phyloP scores from a whole-genome alignment of 2,113 vertebrate genomes.

The Chaetodon auriga region DNA sequence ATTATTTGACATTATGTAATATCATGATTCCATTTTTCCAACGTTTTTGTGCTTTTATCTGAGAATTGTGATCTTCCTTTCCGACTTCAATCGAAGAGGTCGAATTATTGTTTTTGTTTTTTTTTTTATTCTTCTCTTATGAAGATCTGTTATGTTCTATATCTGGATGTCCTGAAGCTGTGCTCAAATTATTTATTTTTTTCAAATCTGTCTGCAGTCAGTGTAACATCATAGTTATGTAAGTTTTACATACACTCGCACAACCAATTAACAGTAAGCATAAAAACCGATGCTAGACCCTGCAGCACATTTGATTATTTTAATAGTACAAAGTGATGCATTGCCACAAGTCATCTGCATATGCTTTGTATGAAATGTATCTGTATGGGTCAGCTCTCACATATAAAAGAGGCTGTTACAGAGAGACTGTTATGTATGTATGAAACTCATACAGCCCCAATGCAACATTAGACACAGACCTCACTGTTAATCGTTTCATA shows the following conservation, averaged over 20 bases:
- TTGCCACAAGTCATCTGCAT: too few species aligned
- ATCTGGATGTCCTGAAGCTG: not conserved
- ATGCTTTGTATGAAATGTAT: not conserved
- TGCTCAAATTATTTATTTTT: not conserved
- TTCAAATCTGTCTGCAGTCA: not conserved
- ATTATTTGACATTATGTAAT: conserved; percentile 33
- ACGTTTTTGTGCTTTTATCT: conserved; percentile 11
- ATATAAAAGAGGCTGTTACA: not conserved
- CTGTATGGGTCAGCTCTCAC: not conserved
- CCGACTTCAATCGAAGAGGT: not conserved
- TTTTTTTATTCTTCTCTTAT: not conserved
- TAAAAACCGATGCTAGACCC: not conserved
- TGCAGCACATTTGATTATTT: not conserved
- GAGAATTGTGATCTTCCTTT: not conserved
- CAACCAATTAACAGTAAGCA: too few species aligned
- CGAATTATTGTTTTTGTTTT: not conserved
- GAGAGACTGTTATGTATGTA: not conserved
- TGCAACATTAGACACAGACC: not conserved
- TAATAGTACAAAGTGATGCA: not conserved
- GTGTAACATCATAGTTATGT: not conserved
- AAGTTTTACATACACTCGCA: not conserved
- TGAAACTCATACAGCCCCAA: not conserved
- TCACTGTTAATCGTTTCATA: too few species aligned
- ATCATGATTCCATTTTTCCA: not conserved
- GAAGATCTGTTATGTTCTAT: not conserved